These are phyloP conservation scores for Picathartes gymnocephalus DNA, from an alignment of 2,113 vertebrate genomes.

Conservation along the genomic window DNA sequence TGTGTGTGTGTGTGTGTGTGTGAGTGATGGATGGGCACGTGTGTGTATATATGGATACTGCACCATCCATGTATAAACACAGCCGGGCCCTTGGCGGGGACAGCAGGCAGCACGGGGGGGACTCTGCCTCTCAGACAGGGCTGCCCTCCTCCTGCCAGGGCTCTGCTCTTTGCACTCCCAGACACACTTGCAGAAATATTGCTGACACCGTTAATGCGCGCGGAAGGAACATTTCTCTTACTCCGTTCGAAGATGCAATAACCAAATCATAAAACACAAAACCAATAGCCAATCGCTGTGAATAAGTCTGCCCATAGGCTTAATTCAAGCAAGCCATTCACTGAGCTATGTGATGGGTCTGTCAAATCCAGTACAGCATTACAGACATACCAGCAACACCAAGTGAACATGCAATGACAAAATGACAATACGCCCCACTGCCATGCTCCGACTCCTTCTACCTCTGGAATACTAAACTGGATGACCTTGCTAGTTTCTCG, in stretches of 20 bases:
- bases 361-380: constrained; percentile 54
- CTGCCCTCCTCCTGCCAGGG: background rate
- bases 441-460: constrained; percentile 69
- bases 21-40: background rate
- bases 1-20: background rate
- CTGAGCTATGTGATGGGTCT: constrained; percentile 74
- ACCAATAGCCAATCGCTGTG: constrained; percentile 66
- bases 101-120: constrained; percentile 46
- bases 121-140: background rate
- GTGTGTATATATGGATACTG: background rate
- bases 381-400: constrained; percentile 74
- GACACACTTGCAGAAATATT: background rate
- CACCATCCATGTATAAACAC: constrained; percentile 10
- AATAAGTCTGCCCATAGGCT: constrained; percentile 67
- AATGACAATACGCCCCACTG: constrained; percentile 70
- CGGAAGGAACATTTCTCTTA: background rate
- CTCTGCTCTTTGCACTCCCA: background rate
- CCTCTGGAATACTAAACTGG: background rate
- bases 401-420: constrained; percentile 77
- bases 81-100: background rate
- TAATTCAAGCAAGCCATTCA: constrained; percentile 81
- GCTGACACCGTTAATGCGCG: background rate
- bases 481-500: background rate
- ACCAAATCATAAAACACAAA: constrained; percentile 70
- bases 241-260: constrained; percentile 57